Evolutionary conservation across 2,888 invertebrate species (phyloP).

Genomic region (Phortica okadai): DNA sequence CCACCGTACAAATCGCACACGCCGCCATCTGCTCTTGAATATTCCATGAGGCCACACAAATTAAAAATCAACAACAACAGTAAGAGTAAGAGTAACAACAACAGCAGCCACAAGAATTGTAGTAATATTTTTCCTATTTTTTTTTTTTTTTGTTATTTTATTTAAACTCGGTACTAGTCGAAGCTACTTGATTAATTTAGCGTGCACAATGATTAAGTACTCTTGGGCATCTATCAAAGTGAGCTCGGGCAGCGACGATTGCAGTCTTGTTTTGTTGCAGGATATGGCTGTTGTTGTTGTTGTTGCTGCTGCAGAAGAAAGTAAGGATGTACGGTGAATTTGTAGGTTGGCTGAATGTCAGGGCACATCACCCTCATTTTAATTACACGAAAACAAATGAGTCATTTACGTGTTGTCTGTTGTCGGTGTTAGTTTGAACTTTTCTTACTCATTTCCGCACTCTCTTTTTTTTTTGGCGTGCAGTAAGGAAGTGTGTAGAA

Average conservation of each 20-base stretch:
- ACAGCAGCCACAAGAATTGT: not conserved
- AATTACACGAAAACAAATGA: constrained; percentile 54
- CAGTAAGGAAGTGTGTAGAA: not conserved
- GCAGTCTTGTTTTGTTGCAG: not conserved
- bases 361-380: constrained; percentile 48
- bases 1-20: not conserved
- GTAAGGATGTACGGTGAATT: not conserved
- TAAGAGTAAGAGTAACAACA: not conserved
- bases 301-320: not conserved
- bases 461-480: not conserved
- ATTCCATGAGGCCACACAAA: constrained; percentile 68
- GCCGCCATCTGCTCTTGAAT: constrained; percentile 65
- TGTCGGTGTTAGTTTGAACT: not conserved
- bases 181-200: constrained; percentile 72
- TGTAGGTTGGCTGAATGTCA: constrained; percentile 24
- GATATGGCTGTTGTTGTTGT: not conserved
- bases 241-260: not conserved
- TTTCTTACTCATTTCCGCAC: not conserved
- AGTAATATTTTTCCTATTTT: not conserved
- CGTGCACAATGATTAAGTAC: constrained; percentile 73
- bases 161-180: constrained; percentile 43
- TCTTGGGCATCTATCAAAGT: constrained; percentile 57
- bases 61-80: constrained; percentile 59
- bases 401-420: constrained; percentile 49
- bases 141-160: not conserved